These are phyloP conservation scores for Coelopa pilipes DNA, from an alignment of 2,888 invertebrate genomes.

Conservation along the genomic window DNA sequence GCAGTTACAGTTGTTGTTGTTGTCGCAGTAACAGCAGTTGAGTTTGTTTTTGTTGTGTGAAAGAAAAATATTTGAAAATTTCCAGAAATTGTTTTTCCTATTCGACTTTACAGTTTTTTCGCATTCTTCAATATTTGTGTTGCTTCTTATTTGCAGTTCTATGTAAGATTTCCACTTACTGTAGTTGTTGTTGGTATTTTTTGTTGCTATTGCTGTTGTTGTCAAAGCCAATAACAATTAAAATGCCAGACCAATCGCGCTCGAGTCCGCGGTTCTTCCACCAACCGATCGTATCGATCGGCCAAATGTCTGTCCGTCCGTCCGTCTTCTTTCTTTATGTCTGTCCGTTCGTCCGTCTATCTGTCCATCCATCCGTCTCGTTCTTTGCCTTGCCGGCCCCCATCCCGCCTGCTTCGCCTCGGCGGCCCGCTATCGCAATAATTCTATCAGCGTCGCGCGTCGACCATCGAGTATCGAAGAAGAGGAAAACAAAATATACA, in stretches of 20 bases:
- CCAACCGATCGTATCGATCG: background rate
- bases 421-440: background rate
- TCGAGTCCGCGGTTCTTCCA: background rate
- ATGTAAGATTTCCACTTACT: background rate
- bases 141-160: background rate
- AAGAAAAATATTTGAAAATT: background rate
- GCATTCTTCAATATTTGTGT: constrained; percentile 26
- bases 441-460: background rate
- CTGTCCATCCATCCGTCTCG: background rate
- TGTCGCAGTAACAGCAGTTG: no score
- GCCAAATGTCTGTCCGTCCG: background rate
- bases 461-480: no score
- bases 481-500: background rate
- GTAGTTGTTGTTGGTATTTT: no score
- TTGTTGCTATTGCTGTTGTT: constrained; percentile 28
- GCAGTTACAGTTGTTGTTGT: no score
- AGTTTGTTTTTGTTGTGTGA: no score
- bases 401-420: background rate
- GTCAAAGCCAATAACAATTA: constrained; percentile 36
- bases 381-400: no score
- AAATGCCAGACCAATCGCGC: constrained; percentile 28
- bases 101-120: background rate
- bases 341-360: background rate
- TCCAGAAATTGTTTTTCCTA: background rate
- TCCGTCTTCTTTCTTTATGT: background rate